phyloP scores from a whole-genome alignment of 2,888 invertebrate genomes.

The Oligia fasciuncula region DNA sequence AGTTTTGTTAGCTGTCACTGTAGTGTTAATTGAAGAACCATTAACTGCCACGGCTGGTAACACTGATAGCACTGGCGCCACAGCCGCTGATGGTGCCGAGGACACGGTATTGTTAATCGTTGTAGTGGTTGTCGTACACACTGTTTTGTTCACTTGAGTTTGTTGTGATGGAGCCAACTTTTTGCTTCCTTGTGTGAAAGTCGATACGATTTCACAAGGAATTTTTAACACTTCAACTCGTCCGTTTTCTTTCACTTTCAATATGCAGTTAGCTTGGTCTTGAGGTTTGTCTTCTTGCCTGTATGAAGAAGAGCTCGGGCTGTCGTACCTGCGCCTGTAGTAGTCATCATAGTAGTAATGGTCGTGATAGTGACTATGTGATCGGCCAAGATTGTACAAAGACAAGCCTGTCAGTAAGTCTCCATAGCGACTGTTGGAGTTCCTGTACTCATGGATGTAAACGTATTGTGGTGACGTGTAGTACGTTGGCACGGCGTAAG shows the following conservation, averaged over 20 bases:
- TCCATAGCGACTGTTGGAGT: slow-evolving; percentile 82
- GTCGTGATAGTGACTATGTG: slow-evolving; percentile 78
- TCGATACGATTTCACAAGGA: slow-evolving; percentile 87
- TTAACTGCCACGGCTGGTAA: slow-evolving; percentile 27
- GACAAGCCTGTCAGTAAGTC: slow-evolving; percentile 83
- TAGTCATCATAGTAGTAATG: slow-evolving; percentile 86
- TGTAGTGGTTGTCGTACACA: slow-evolving; percentile 77
- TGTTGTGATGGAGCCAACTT: slow-evolving; percentile 66
- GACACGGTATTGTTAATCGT: slow-evolving; percentile 66
- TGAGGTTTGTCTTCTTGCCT: slow-evolving; percentile 20
- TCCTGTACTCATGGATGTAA: slow-evolving; percentile 82
- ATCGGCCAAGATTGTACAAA: slow-evolving; percentile 84
- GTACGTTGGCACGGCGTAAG: slow-evolving; percentile 47
- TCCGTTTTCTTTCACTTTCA: slow-evolving; percentile 80
- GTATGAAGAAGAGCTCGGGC: slow-evolving; percentile 54
- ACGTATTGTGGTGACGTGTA: slow-evolving; percentile 82
- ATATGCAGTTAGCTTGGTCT: slow-evolving; percentile 76
- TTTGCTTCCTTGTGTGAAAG: slow-evolving; percentile 80
- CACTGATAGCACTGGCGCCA: slow-evolving; percentile 16
- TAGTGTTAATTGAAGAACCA: slow-evolving; percentile 31
- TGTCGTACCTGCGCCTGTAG: slow-evolving; percentile 77
- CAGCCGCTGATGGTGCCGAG: slow-evolving; percentile 13
- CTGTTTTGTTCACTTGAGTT: slow-evolving; percentile 71
- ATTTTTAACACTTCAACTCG: slow-evolving; percentile 78
- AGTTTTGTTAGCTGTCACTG: slow-evolving; percentile 15